phyloP scores from a whole-genome alignment of 92 coral and sea anemone genomes.

The Palythoa grandis region DNA sequence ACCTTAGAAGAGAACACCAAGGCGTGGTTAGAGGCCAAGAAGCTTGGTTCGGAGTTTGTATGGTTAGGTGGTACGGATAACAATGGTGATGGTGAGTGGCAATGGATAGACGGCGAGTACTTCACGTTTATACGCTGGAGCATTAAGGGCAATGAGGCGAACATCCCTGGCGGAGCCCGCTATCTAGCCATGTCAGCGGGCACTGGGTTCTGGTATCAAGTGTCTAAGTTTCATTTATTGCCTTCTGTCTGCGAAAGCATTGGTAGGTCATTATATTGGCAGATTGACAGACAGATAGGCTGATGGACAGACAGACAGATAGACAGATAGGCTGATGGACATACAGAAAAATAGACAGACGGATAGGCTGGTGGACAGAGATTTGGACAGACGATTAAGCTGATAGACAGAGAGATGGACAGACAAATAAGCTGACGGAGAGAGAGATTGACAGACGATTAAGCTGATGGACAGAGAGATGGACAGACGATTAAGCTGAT shows the following conservation, averaged over 20 bases:
- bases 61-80: constrained; percentile 26
- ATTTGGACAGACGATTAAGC: no score
- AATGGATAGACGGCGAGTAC: constrained; percentile 15
- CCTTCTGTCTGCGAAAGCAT: constrained; percentile 33
- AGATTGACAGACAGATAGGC: neutral
- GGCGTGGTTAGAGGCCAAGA: constrained; percentile 7
- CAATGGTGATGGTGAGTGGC: constrained; percentile 9
- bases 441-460: no score
- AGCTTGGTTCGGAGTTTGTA: constrained; percentile 12
- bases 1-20: constrained; percentile 19
- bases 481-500: no score
- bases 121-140: constrained; percentile 22
- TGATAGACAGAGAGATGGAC: no score
- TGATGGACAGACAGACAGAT: neutral
- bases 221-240: constrained; percentile 22
- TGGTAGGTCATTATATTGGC: neutral
- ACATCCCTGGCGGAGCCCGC: neutral
- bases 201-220: constrained; percentile 37
- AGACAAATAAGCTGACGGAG: no score
- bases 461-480: no score
- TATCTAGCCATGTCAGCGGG: constrained; percentile 39
- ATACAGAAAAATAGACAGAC: no score
- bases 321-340: no score
- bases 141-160: neutral
- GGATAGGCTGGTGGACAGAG: no score